These are phyloP conservation scores for Diglossa cyanea DNA, from an alignment of 2,797 vertebrate species.

Conservation along the genomic window DNA sequence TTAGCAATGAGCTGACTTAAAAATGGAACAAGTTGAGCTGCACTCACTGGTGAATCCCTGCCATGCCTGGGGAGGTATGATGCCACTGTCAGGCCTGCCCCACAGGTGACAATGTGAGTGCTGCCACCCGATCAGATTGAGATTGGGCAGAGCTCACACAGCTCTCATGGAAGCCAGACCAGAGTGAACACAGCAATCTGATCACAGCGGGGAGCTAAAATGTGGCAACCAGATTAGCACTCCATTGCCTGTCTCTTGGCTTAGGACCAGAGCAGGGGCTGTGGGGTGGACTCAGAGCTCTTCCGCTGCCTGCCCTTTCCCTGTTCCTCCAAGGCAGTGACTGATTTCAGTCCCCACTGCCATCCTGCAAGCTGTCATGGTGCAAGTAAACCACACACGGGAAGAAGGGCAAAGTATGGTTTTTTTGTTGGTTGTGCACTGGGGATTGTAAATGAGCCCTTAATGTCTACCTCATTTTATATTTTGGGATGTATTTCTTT, in stretches of 20 bases:
- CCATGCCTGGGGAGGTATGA: neutral
- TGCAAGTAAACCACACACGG: neutral
- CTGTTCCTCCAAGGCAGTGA: neutral
- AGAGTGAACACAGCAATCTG: neutral
- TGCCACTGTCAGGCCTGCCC: neutral
- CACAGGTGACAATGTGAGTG: neutral
- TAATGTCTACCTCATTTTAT: conserved; percentile 28
- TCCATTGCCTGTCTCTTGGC: neutral
- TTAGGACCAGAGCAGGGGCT: neutral
- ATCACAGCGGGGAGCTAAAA: neutral
- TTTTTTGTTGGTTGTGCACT: neutral
- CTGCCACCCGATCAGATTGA: fast-evolving
- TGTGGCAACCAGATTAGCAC: neutral
- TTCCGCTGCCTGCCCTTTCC: neutral
- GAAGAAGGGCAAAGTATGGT: neutral
- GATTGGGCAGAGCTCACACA: neutral
- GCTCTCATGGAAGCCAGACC: neutral
- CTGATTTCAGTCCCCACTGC: neutral
- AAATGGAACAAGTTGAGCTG: neutral
- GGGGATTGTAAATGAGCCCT: conserved; percentile 50
- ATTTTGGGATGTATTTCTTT: conserved; percentile 18
- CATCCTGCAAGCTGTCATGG: neutral
- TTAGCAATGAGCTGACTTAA: neutral
- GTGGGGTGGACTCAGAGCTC: neutral
- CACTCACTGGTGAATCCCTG: neutral